These are phyloP conservation scores for Takifugu bimaculatus DNA, from an alignment of 2,113 vertebrate species.

Conservation along the genomic window DNA sequence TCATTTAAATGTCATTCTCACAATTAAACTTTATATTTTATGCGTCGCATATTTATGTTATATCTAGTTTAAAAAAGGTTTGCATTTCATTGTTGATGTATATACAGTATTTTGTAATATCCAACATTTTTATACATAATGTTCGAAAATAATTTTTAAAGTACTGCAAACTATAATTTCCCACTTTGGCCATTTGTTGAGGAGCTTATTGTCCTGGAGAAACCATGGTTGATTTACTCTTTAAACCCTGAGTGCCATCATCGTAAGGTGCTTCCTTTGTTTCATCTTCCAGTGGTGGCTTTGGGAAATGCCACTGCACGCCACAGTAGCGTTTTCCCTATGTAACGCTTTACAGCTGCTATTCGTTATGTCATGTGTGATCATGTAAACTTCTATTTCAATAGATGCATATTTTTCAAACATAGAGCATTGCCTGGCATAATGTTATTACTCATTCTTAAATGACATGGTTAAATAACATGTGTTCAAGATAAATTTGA, in stretches of 20 bases:
- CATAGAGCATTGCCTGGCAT: slow-evolving; percentile 6
- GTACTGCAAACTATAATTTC: background rate
- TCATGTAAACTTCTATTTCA: slow-evolving; percentile 2
- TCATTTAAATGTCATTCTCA: too few relatives aligned
- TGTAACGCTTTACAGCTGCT: slow-evolving; percentile 53
- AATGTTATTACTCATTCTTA: slow-evolving; percentile 30
- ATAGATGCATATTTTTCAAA: slow-evolving; percentile 23
- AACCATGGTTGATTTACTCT: slow-evolving; percentile 32
- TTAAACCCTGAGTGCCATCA: background rate
- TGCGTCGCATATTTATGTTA: too few relatives aligned
- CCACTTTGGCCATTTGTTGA: background rate
- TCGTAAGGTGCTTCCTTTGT: background rate
- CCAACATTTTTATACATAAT: too few relatives aligned
- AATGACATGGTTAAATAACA: slow-evolving; percentile 10
- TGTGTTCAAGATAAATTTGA: slow-evolving; percentile 26
- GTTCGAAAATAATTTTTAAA: too few relatives aligned
- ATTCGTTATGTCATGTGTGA: slow-evolving; percentile 43
- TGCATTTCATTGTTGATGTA: too few relatives aligned
- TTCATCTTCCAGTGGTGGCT: slow-evolving; percentile 9
- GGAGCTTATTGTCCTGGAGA: background rate
- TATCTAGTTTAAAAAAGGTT: too few relatives aligned
- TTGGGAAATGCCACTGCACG: too few relatives aligned
- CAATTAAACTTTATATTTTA: too few relatives aligned
- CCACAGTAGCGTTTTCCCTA: slow-evolving; percentile 23
- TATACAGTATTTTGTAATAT: too few relatives aligned